phyloP scores from a whole-genome alignment of 2,113 vertebrate species.

The Antigone vipio region DNA sequence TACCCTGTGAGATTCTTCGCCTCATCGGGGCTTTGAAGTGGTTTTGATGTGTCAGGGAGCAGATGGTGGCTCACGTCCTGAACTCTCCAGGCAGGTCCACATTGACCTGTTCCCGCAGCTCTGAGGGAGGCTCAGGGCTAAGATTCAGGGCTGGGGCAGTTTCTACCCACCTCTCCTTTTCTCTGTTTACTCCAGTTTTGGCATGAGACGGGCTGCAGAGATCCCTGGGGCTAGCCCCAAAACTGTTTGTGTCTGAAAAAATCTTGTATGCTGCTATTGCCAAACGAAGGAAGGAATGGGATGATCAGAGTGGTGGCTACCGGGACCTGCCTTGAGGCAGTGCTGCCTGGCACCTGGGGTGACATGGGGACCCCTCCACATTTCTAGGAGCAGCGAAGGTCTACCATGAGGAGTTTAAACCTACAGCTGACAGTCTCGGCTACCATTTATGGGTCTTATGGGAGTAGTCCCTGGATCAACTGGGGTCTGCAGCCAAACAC shows the following conservation, averaged over 20 bases:
- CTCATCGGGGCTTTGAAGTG: not conserved
- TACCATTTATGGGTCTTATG: not conserved
- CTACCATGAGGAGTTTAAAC: not conserved
- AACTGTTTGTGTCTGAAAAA: not conserved
- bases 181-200: not conserved
- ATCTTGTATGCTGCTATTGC: not conserved
- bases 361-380: not conserved
- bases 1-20: not conserved
- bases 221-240: not conserved
- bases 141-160: not conserved
- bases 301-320: not conserved
- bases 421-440: not conserved
- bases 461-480: not conserved
- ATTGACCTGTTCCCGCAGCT: not conserved
- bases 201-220: not conserved
- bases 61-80: not conserved
- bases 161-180: not conserved
- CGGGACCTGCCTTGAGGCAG: not conserved
- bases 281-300: rapidly evolving
- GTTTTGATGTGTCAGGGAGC: not conserved
- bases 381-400: not conserved
- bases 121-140: not conserved
- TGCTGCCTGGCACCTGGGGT: not conserved
- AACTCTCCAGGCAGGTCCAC: not conserved
- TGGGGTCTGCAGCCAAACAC: not conserved